Evolutionary conservation across 1,140 invertebrate genomes (phyloP), one percentile per base, ranked within the genome.

Genomic region (Drosophila quadrilineata): DNA sequence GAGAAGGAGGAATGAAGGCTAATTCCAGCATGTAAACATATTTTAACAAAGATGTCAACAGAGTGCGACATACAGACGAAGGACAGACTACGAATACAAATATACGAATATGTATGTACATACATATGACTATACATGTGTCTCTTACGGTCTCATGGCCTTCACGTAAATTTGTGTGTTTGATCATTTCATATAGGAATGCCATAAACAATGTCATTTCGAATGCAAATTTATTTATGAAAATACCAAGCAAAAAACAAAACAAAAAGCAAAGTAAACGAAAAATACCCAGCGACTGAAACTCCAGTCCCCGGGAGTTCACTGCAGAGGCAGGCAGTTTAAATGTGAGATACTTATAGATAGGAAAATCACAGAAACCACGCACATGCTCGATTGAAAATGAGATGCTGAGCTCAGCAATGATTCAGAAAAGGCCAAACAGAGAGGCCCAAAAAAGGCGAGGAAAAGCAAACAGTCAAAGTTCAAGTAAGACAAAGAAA

Each of bases 191-290:
- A 71, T 85, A 84, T 85, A 86, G 74, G 48, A 85, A 86, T 85
- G 62, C 75, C 75, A 85, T 85, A 86, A 85, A 85, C 79, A 85
- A 85, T 85, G 80, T 86, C 80, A 85, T 85, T 85, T 86, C 63
- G 71, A 80, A 85, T 85, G 79, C 79, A 85, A 85, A 85, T 85
- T 85, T 85, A 86, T 85, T 85, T 85, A 85, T 85, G 79, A 85
- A 84, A 85, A 85, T 85, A 86, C 74, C 80, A 86, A 48, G 54
- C 62, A 58, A 71, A 79, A 65, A 67, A 71, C 54, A 62, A 72
- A 73, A 50, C 62, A 58, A 71, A 79, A 65, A 67, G 68, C 54
- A 62, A 72, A 73, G 59, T 10, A 58, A 41, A 62, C 49, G 66
- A 53, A 68, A 77, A 59, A 48, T 21, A 50, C 10, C 26, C n/a